Evolutionary conservation across 2,888 invertebrate genomes (phyloP).

Genomic region (Invenusta paracnida): DNA sequence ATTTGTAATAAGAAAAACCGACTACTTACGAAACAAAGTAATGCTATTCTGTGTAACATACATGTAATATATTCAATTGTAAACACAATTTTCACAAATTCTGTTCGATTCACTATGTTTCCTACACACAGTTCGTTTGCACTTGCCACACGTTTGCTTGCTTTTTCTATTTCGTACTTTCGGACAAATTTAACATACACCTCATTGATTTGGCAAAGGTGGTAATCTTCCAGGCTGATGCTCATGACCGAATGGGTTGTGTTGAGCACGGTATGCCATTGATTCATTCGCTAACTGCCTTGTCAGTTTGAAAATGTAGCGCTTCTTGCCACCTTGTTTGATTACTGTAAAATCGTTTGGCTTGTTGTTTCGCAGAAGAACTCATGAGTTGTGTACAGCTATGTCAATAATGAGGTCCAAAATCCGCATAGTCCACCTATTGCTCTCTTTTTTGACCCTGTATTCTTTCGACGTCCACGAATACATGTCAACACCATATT

Average conservation of each 20-base stretch:
- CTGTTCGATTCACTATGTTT: not conserved
- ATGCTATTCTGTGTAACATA: constrained; percentile 8
- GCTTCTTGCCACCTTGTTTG: constrained; percentile 18
- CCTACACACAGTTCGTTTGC: not conserved
- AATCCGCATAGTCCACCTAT: not conserved
- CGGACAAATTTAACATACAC: not conserved
- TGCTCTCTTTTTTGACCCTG: constrained; percentile 11
- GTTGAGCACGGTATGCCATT: constrained; percentile 13
- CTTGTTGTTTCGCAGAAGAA: constrained; percentile 18
- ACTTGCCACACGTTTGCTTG: not conserved
- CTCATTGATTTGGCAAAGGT: constrained; percentile 26
- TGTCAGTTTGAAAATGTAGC: constrained; percentile 5
- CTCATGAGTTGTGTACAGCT: constrained; percentile 20
- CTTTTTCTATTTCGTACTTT: not conserved
- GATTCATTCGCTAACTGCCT: constrained; percentile 19
- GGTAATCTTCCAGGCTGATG: constrained; percentile 15
- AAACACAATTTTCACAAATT: not conserved
- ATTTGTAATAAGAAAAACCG: constrained; percentile 27
- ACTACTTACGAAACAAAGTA: constrained; percentile 19
- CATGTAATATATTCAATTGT: not conserved
- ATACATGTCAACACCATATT: constrained; percentile 5
- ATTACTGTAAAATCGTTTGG: constrained; percentile 1
- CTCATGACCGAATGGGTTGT: not conserved
- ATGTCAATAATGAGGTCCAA: constrained; percentile 8
- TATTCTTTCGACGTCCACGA: constrained; percentile 22